Evolutionary conservation across 2,888 invertebrate genomes (phyloP), one percentile per base, ranked within the genome.

Genomic region (Habroteleia sp.): DNA sequence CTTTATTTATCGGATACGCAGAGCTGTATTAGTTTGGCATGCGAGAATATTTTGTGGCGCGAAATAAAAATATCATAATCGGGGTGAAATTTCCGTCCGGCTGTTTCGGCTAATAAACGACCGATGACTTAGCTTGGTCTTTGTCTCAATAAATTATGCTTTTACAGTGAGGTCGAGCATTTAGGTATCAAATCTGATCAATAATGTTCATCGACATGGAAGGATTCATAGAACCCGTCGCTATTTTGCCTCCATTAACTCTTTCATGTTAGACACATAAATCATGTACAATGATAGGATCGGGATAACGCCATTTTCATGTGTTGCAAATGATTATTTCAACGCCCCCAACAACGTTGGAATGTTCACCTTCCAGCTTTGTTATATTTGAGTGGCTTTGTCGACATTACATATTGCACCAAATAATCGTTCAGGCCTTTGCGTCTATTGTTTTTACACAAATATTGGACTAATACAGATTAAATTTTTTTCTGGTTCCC

Each of bases 231-330:
- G 82, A 78, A 63, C 56, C 71, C 77, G 76, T 76, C 78, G 81
- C 80, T 83, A 81, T 83, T 84, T 83, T 83, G 82, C 84, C 80
- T 83, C 83, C 83, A 84, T 85, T 83, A 84, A 85, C 84, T 84
- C 84, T 83, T 85, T 83, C 81, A 79, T 60, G 76, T 62, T 78
- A 56, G 60, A 56, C 54, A 74, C 79, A 80, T 84, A 82, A 83
- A 83, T 84, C 84, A 84, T 77, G 76, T 33, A 65, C 60, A 48
- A 65, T 66, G 82, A 82, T 83, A 81, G 80, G 76, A 77, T 78
- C 77, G 74, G 68, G 71, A 76, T 77, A 79, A 79, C 78, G 79
- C 76, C 73, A 79, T 79, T 81, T 82, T 80, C 81, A 80, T 79
- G 75, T 76, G 80, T 79, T 76, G 68, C 77, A 39, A 60, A 60